A percentile compares a stretch with the other conserved stretches of the same genome.
Evolutionary conservation across 2,797 vertebrate genomes (phyloP).

Genomic region (Argya squamiceps): DNA sequence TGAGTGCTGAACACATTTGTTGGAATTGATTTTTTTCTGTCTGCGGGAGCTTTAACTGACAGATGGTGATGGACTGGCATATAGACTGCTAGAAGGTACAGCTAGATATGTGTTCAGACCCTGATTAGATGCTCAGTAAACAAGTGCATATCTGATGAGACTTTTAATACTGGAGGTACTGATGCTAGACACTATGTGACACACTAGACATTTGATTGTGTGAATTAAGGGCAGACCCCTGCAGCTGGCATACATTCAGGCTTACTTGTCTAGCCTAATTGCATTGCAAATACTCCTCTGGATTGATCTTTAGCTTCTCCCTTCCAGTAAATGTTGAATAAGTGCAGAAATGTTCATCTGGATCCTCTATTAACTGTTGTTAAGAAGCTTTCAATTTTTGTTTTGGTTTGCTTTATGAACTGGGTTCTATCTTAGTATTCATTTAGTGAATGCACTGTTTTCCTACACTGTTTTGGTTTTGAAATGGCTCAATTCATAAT

Average conservation of each 20-base stretch:
- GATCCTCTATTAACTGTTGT: slow-evolving; percentile 30
- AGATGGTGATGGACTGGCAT: slow-evolving; percentile 74
- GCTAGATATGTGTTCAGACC: slow-evolving; percentile 40
- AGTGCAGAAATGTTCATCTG: slow-evolving; percentile 52
- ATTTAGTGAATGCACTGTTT: slow-evolving; percentile 36
- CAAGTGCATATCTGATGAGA: slow-evolving; percentile 71
- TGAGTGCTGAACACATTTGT: slow-evolving; percentile 65
- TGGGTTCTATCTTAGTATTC: slow-evolving; percentile 35
- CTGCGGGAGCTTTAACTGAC: slow-evolving; percentile 75
- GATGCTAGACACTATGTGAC: slow-evolving; percentile 48
- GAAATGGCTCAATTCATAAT: slow-evolving; percentile 59
- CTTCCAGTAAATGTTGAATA: slow-evolving; percentile 39
- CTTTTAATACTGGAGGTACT: slow-evolving; percentile 66
- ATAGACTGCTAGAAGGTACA: slow-evolving; percentile 49
- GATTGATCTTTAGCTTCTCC: slow-evolving; percentile 59
- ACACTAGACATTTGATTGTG: slow-evolving; percentile 74
- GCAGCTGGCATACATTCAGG: slow-evolving; percentile 74
- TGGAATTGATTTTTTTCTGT: slow-evolving; percentile 72
- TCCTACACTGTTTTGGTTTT: slow-evolving; percentile 32
- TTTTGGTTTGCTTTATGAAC: slow-evolving; percentile 32
- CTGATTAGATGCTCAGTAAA: slow-evolving; percentile 63
- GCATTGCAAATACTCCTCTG: slow-evolving; percentile 80
- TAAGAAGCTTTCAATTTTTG: slow-evolving; percentile 3
- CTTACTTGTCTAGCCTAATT: slow-evolving; percentile 79
- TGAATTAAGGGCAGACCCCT: slow-evolving; percentile 75